A percentile compares a stretch with the other conserved stretches of the same genome.
These are phyloP conservation scores for Pristionchus arcanus DNA, from an alignment of 2,888 invertebrate species.

Conservation along the genomic window DNA sequence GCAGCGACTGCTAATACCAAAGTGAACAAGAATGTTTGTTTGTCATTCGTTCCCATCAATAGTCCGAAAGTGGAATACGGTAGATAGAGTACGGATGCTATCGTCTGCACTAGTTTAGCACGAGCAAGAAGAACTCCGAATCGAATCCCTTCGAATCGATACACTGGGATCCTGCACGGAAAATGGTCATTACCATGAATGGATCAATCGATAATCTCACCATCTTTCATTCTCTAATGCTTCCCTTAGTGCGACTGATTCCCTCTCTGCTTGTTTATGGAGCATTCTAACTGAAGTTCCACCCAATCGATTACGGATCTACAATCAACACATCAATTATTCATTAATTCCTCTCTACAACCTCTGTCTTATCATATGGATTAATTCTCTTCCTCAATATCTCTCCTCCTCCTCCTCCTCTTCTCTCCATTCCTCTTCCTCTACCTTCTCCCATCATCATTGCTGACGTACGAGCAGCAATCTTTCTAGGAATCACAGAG, in stretches of 20 bases:
- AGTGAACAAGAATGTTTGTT: constrained; percentile 32
- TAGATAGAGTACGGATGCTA: constrained; percentile 65
- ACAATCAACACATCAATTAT: neutral
- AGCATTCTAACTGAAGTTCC: constrained; percentile 57
- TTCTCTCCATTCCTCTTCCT: constrained; percentile 22
- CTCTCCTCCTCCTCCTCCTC: neutral
- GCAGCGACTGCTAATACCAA: constrained; percentile 64
- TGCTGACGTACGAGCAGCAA: constrained; percentile 26
- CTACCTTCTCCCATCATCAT: constrained; percentile 41
- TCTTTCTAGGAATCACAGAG: neutral
- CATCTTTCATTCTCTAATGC: constrained; percentile 58
- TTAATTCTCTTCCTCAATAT: neutral
- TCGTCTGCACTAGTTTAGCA: constrained; percentile 68
- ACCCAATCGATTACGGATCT: constrained; percentile 60
- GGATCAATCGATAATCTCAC: neutral
- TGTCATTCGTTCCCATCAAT: constrained; percentile 38
- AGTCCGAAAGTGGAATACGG: constrained; percentile 64
- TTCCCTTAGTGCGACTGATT: constrained; percentile 51
- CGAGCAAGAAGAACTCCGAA: constrained; percentile 65
- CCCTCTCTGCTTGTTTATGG: constrained; percentile 53
- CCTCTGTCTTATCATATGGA: constrained; percentile 47
- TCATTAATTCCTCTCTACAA: neutral
- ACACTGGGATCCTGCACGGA: constrained; percentile 68
- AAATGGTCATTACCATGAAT: neutral
- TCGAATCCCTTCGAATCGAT: constrained; percentile 69